Base-by-base conservation (phyloP, 1,140 invertebrate species). In the Drosophila auraria region DNA sequence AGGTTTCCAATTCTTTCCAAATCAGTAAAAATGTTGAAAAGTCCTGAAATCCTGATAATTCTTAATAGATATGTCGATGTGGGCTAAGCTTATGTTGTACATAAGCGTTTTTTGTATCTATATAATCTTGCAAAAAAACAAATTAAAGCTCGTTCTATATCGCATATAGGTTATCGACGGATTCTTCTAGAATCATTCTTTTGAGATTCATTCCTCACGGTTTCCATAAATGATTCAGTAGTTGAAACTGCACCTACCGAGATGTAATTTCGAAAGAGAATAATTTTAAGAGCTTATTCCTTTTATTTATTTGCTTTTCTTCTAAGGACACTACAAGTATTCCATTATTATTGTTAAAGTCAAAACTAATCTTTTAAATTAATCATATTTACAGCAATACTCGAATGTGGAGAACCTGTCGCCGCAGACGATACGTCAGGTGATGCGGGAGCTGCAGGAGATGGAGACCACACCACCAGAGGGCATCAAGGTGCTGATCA, bases 391-490 rank as follows among this genome's bases (percentile, higher is more conserved):
- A 6, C 51, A 87, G 84, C 87, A 96, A 95, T 96, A 96, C 93
- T 97, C 96, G 25, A 98, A 98, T 94, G 97, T 98, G 64, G 98
- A 98, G 94, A 98, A 98, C 94, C 93, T 98, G 60, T 97, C 97
- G 58, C 98, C 98, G n/a, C 97, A 98, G 94, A 97, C 97, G 50
- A 97, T 98, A 42, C 94, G 97, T 36, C 95, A 96, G 91, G 96
- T 98, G 49, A 95, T 95, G 27, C 97, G 97, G 93, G 97, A 98
- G 94, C 95, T 98, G 93, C 95, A 95, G 80, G 96, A 97, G 77
- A 93, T 98, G 71, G 94, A 95, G 56, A 94, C 94, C 73, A 94
- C 96, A 81, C 97, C 97, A 65, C 97, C 97, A 15, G 98, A 98
- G 94, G 98, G 97, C 51, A 97, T 98, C 71, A 96, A 97, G 94